phyloP scores from a whole-genome alignment of 2,888 invertebrate genomes.

The Andrena haemorrhoa region DNA sequence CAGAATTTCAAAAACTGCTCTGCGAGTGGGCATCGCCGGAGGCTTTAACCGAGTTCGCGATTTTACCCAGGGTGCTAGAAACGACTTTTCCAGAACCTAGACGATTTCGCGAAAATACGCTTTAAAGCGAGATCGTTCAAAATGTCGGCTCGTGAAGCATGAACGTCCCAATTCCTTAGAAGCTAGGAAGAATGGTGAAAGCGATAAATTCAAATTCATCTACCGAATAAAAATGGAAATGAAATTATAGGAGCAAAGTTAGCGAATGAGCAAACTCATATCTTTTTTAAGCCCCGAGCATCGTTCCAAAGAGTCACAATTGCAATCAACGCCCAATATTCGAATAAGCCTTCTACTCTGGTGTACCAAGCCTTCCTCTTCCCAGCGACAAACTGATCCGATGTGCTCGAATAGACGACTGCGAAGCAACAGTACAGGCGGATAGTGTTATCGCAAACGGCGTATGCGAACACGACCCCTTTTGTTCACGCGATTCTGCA shows the following conservation, averaged over 20 bases:
- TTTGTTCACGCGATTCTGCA: slow-evolving; percentile 58
- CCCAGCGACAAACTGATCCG: slow-evolving; percentile 35
- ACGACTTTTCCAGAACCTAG: neutral
- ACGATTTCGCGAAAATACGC: neutral
- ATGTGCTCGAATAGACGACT: slow-evolving; percentile 11
- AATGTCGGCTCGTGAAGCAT: neutral
- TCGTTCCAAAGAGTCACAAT: too few relatives aligned
- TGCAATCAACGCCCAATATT: too few relatives aligned
- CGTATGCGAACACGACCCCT: slow-evolving; percentile 49
- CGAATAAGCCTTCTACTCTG: too few relatives aligned
- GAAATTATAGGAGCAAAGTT: too few relatives aligned
- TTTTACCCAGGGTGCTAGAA: neutral
- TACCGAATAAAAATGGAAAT: too few relatives aligned
- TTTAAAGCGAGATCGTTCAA: neutral
- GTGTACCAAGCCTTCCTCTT: neutral
- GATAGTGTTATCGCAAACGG: slow-evolving; percentile 53
- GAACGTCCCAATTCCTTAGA: neutral
- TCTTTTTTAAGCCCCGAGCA: too few relatives aligned
- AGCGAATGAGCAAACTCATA: too few relatives aligned
- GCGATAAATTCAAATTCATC: too few relatives aligned
- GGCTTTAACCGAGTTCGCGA: neutral
- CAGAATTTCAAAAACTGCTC: slow-evolving; percentile 28
- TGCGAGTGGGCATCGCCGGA: neutral
- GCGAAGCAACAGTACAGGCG: slow-evolving; percentile 20
- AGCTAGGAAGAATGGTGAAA: too few relatives aligned